phyloP scores from a whole-genome alignment of 1,140 invertebrate genomes.

The Papilio polyxenes region DNA sequence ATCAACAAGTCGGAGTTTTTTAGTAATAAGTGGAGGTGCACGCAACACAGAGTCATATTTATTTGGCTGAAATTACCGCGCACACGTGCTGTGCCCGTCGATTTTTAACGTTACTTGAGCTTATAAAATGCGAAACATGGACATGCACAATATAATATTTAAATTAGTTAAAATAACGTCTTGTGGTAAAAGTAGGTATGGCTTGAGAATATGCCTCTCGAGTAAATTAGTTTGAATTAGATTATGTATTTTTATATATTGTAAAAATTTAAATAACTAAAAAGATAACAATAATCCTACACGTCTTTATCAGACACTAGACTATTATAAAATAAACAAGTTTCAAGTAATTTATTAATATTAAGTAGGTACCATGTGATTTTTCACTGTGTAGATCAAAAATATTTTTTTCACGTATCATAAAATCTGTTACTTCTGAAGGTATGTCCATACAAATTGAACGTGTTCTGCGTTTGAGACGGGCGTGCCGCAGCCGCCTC shows the following conservation, averaged over 20 bases:
- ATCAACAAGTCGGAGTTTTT: slow-evolving; percentile 9
- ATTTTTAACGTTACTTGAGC: slow-evolving; percentile 64
- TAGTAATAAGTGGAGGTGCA: slow-evolving; percentile 24
- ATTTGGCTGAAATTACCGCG: slow-evolving; percentile 63
- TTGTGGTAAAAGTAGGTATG: background rate
- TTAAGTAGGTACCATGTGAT: no score
- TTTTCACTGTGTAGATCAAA: no score
- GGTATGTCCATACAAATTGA: slow-evolving; percentile 40
- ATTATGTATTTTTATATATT: no score
- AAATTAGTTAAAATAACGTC: background rate
- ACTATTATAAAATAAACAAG: no score
- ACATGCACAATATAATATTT: slow-evolving; percentile 38
- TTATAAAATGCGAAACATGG: slow-evolving; percentile 47
- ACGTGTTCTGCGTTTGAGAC: slow-evolving; percentile 39
- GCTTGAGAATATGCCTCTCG: no score
- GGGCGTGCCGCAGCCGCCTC: slow-evolving; percentile 72
- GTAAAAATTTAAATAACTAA: no score
- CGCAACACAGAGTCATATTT: slow-evolving; percentile 43
- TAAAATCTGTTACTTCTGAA: background rate
- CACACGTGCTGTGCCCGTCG: slow-evolving; percentile 67
- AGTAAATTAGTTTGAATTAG: no score
- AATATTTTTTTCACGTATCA: no score
- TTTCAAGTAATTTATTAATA: no score
- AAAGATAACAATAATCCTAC: no score
- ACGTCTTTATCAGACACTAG: no score